Percentiles rank a stretch among this genome's conserved stretches.
These are phyloP conservation scores for Poecile montanus DNA, from an alignment of 2,797 vertebrate genomes.

Conservation along the genomic window DNA sequence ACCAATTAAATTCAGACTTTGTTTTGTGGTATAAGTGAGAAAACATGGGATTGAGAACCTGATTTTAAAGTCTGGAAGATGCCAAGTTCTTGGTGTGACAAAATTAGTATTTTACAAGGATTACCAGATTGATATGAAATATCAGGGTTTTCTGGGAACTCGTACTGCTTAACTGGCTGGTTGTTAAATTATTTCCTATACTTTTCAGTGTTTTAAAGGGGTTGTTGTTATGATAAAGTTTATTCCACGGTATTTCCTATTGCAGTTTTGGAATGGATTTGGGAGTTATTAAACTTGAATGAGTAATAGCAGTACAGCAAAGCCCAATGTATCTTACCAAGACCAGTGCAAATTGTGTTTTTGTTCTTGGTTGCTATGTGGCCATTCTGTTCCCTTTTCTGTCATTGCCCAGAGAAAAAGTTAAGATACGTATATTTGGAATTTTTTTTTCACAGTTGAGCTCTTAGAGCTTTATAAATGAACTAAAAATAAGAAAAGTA, in stretches of 20 bases:
- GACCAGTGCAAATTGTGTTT: background rate
- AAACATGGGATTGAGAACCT: background rate
- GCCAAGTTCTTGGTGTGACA: background rate
- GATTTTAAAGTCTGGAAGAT: background rate
- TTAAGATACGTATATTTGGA: background rate
- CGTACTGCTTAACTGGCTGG: background rate
- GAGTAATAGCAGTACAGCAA: background rate
- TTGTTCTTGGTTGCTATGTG: background rate
- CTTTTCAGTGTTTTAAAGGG: background rate
- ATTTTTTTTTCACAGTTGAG: background rate
- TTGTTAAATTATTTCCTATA: background rate
- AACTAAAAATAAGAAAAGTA: background rate
- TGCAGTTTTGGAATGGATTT: background rate
- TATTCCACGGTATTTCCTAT: background rate
- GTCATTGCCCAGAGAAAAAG: background rate
- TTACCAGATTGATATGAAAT: background rate
- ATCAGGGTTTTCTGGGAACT: background rate
- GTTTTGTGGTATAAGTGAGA: background rate
- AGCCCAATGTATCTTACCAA: background rate
- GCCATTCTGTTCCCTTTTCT: background rate
- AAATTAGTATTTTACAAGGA: background rate
- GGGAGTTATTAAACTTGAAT: background rate
- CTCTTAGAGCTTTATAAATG: background rate
- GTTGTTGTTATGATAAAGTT: background rate
- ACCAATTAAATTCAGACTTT: background rate